Base-by-base conservation (phyloP, 1,140 invertebrate genomes). In the Rhopalosiphum maidis region DNA sequence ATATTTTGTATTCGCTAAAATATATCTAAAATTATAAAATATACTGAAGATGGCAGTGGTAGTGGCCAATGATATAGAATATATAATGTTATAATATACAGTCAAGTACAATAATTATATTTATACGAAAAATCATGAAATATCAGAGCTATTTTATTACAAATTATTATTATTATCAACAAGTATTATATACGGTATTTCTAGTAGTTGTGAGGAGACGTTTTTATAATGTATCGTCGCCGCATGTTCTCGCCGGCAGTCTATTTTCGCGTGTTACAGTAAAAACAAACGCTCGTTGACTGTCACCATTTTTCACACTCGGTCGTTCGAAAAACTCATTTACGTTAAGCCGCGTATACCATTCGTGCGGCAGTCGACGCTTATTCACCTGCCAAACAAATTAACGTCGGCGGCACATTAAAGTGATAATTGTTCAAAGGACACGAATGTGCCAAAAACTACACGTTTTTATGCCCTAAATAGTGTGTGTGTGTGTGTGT, bases 311-410 rank as follows among this genome's bases (percentile, higher is more conserved):
- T 88, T 88, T 88, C 46, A 51, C 46, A 88, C 46, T 88, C 15
- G 86, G 46, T 51, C 22, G 21, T 88, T 54, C 25, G 46, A 21
- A 54, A 88, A 88, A 88, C 21, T 51, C 87, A 54, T 88, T 51
- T 88, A 54, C 30, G 87, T 88, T 88, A 51, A 51, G 46, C n/a
- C 30, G 30, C 15, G 30, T 68, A 60, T 41, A 18, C 46, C n/a
- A 35, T 88, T 88, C 86, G 48, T 3, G 46, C 48, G 43, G 86
- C 46, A 51, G 86, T 54, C 87, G 35, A 88, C 87, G 48, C 87
- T 88, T 77, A 77, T 77, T 88, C 87, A 88, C 46, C 46, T 88
- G 87, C 46, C 46, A 88, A 88, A 88, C 87, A 88, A 88, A 88
- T 88, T 88, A 88, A 88, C 46, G 87, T n/a, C 46, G n/a, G 46